A percentile compares a stretch with the other conserved stretches of the same genome.
Evolutionary conservation across 1,140 invertebrate genomes (phyloP).

Genomic region (Penaeus vannamei): DNA sequence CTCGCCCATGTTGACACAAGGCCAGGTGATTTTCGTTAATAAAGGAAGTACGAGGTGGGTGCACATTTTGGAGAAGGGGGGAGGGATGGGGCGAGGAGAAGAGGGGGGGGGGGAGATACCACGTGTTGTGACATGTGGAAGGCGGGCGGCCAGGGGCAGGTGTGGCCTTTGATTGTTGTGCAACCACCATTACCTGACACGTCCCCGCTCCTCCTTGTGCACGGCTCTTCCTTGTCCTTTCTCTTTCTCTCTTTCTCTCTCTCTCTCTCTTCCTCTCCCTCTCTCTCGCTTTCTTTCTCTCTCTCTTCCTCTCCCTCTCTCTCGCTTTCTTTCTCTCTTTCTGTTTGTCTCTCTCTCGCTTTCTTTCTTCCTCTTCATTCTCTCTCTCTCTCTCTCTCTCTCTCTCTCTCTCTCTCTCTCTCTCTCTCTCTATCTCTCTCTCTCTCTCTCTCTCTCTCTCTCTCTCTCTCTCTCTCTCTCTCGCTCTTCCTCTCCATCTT

Average conservation of each 20-base stretch:
- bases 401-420: not conserved
- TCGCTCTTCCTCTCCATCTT: not conserved
- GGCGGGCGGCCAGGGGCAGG: constrained; percentile 35
- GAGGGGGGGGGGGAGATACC: not conserved
- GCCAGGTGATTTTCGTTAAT: too few species aligned
- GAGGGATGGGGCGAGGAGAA: too few species aligned
- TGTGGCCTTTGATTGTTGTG: constrained; percentile 34
- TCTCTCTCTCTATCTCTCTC: not conserved
- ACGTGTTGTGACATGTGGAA: constrained; percentile 48
- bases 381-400: not conserved
- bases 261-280: not conserved
- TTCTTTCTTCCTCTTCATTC: not conserved
- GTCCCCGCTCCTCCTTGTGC: constrained; percentile 4
- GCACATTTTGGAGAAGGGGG: too few species aligned
- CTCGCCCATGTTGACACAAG: too few species aligned
- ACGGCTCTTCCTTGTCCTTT: not conserved
- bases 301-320: not conserved
- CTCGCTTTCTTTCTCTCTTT: too few species aligned
- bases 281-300: not conserved
- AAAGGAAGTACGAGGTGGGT: too few species aligned
- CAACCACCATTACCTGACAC: constrained; percentile 18
- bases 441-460: not conserved
- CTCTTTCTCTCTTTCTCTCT: not conserved
- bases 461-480: not conserved
- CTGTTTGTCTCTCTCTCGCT: not conserved